These are phyloP conservation scores for Schizotus pectinicornis DNA, from an alignment of 2,888 invertebrate species.

Conservation along the genomic window DNA sequence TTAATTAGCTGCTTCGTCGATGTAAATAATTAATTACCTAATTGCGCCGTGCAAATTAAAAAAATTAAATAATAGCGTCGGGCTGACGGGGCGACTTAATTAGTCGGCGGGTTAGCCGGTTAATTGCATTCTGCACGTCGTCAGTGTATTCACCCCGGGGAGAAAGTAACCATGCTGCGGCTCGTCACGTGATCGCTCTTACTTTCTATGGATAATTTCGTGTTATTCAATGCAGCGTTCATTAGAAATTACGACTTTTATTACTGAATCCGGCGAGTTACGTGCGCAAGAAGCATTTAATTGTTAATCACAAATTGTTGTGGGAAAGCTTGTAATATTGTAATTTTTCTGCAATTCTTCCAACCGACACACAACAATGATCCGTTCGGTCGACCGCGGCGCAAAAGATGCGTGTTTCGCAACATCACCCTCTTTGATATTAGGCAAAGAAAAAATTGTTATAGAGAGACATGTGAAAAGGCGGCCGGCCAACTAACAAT, in stretches of 20 bases:
- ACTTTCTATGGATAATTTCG: constrained; percentile 38
- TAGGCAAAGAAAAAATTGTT: no score
- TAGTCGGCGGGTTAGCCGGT: constrained; percentile 8
- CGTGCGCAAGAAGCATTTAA: constrained; percentile 29
- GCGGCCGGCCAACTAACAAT: no score
- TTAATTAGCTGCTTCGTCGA: background rate
- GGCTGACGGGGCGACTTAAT: constrained; percentile 8
- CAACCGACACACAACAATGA: constrained; percentile 2
- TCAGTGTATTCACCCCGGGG: constrained; percentile 39
- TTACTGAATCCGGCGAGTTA: constrained; percentile 28
- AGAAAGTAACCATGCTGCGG: constrained; percentile 41
- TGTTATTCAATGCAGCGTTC: constrained; percentile 29
- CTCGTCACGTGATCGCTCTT: constrained; percentile 44
- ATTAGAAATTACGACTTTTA: constrained; percentile 32
- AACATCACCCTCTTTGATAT: no score
- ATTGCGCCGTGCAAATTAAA: constrained; percentile 2
- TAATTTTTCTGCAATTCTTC: constrained; percentile 8
- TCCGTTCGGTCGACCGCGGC: background rate
- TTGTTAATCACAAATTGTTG: constrained; percentile 25
- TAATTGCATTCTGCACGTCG: constrained; percentile 26
- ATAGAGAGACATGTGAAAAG: no score
- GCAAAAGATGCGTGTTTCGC: no score
- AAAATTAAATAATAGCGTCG: constrained; percentile 7
- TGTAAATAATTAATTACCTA: constrained; percentile 1
- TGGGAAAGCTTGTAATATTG: constrained; percentile 24